Evolutionary conservation across 2,888 invertebrate genomes (phyloP).

Genomic region (Drosophila imparisetae): DNA sequence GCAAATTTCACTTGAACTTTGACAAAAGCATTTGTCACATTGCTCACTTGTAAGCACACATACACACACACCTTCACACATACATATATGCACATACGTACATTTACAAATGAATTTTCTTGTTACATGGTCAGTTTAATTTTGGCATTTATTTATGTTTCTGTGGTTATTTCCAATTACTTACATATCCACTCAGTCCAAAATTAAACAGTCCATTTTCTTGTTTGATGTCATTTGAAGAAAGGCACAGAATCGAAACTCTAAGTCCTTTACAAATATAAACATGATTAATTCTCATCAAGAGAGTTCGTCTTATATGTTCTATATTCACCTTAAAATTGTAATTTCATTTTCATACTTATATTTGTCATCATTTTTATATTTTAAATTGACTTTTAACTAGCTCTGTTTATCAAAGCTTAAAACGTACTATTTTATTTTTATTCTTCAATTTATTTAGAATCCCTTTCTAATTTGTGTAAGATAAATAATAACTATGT

Average conservation of each 20-base stretch:
- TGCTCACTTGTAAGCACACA: background rate
- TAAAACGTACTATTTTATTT: too few relatives aligned
- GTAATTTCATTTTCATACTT: background rate
- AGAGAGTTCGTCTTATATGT: background rate
- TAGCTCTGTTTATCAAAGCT: too few relatives aligned
- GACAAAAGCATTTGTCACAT: background rate
- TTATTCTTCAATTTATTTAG: background rate
- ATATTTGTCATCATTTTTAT: background rate
- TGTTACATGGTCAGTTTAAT: constrained; percentile 4
- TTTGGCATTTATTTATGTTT: background rate
- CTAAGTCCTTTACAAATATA: background rate
- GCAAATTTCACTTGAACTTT: constrained; percentile 2
- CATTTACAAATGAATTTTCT: background rate
- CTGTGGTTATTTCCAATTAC: background rate
- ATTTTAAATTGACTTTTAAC: too few relatives aligned
- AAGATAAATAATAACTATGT: too few relatives aligned
- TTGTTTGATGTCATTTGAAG: background rate
- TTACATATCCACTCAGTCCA: background rate
- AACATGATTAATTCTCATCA: background rate
- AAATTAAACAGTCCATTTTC: background rate
- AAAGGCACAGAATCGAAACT: background rate
- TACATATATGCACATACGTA: background rate
- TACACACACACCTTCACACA: background rate
- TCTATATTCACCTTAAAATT: background rate
- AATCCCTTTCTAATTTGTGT: background rate